Evolutionary conservation across 2,888 invertebrate genomes (phyloP), one percentile per base, ranked within the genome.

Genomic region (Lycaena phlaeas): DNA sequence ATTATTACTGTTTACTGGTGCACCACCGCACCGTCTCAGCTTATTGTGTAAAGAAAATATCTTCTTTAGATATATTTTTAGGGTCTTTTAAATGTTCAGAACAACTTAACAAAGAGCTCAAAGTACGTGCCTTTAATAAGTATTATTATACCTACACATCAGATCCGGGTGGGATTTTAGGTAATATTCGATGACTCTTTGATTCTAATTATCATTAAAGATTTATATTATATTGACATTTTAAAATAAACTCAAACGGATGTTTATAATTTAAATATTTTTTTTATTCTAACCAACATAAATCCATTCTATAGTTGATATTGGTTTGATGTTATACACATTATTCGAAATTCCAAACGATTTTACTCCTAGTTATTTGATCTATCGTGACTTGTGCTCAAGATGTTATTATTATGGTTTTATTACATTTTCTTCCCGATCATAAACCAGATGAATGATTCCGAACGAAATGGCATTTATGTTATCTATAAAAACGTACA

Each of bases 391-490:
- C 30, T 30, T 26, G 38, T 27, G 38, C 40, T 38, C 10, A 42
- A 42, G 39, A 39, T 34, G 38, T 17, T 47, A 61, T 64, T 62
- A 59, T 51, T 59, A 55, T 48, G 53, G 52, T 64, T 73, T 74
- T 64, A 74, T 65, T 52, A 56, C 59, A 53, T 61, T 67, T 61
- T 63, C 64, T 67, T 73, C 65, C 66, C 61, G 64, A 59, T 53
- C 59, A 57, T 74, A 68, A 74, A 71, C 41, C 55, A 54, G 53
- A 50, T 46, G 56, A 56, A 54, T 38, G 53, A 53, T 56, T 53
- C 53, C 46, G 46, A 65, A 62, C 56, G 51, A 56, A 61, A 56
- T 43, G 51, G 44, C 50, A 57, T 59, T 62, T 63, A 62, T 36
- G 27, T 36, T 15, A 26, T 15, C 18, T 26, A 36, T 36, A 36